Percentiles rank a stretch among this genome's conserved stretches.
phyloP scores from a whole-genome alignment of 2,888 invertebrate genomes.

The Ophion costatus region DNA sequence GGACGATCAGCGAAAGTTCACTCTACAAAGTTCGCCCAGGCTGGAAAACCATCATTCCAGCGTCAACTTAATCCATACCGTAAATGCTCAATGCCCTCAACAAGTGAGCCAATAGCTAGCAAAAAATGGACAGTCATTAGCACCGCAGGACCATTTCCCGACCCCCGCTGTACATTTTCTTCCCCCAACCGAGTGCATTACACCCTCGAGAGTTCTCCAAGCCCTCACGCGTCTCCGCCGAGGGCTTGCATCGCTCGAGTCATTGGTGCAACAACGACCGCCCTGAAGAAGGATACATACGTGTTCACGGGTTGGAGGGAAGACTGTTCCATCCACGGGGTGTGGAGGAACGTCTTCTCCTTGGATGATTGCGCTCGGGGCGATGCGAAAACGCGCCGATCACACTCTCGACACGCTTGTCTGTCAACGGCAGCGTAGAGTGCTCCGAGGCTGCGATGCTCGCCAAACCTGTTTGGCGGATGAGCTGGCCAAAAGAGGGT shows the following conservation, averaged over 20 bases:
- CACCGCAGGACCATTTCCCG: not conserved
- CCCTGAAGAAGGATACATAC: conserved; percentile 13
- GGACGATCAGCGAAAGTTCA: too few relatives aligned
- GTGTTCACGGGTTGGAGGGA: conserved; percentile 21
- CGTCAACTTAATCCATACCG: too few relatives aligned
- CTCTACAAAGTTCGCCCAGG: too few relatives aligned
- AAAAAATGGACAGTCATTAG: not conserved
- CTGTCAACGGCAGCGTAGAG: not conserved
- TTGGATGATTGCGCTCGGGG: conserved; percentile 72
- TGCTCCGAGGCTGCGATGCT: conserved; percentile 4
- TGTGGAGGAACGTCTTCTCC: conserved; percentile 65
- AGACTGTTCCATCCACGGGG: conserved; percentile 31
- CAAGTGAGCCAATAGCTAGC: not conserved
- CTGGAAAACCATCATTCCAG: too few relatives aligned
- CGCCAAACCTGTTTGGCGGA: too few relatives aligned
- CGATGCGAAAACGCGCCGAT: conserved; percentile 58
- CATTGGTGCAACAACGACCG: conserved; percentile 33
- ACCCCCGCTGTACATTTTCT: conserved; percentile 4
- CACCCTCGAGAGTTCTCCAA: conserved; percentile 54
- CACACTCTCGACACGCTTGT: conserved; percentile 45
- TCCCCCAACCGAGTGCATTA: conserved; percentile 54
- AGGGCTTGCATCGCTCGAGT: conserved; percentile 35
- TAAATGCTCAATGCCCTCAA: not conserved
- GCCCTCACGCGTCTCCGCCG: conserved; percentile 19
- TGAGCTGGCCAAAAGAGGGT: conserved; percentile 52